Conservation (phyloP, 2,113 vertebrate species). For the Limnothrissa miodon region DNA sequence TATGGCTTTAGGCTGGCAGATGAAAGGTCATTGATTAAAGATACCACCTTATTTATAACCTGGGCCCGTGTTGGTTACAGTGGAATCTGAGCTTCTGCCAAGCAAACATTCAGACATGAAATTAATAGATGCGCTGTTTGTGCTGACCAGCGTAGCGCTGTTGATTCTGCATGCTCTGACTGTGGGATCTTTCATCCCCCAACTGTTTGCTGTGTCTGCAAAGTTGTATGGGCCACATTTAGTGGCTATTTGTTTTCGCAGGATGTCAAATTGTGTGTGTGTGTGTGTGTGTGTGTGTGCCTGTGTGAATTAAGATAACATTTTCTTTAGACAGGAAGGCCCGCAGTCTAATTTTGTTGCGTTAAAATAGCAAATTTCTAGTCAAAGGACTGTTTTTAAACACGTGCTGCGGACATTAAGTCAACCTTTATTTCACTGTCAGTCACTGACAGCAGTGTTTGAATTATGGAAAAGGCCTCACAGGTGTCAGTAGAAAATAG, state of each 20-base stretch:
- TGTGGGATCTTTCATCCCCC: not conserved
- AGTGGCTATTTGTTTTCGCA: not conserved
- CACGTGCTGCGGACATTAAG: not conserved
- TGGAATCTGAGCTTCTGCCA: slow-evolving; percentile 34
- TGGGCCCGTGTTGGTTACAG: slow-evolving; percentile 36
- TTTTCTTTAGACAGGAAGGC: not conserved
- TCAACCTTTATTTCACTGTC: not conserved
- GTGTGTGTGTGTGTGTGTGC: slow-evolving; percentile 1
- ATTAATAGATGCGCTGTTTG: slow-evolving; percentile 21
- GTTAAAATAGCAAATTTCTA: not conserved
- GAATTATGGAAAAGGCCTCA: not conserved
- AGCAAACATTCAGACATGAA: slow-evolving; percentile 31
- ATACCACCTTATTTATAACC: slow-evolving; percentile 45
- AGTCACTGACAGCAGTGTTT: not conserved
- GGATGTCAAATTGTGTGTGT: slow-evolving; percentile 13
- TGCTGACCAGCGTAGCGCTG: slow-evolving; percentile 15
- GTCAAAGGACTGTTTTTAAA: not conserved
- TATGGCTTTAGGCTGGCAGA: slow-evolving; percentile 32
- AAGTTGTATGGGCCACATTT: not conserved
- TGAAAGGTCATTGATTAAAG: slow-evolving; percentile 53
- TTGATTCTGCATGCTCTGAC: not conserved
- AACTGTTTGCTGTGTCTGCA: not conserved
- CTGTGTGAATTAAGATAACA: slow-evolving; percentile 14
- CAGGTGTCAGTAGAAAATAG: not conserved
- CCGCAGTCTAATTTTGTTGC: not conserved